A percentile compares a stretch with the other conserved stretches of the same genome.
These are phyloP conservation scores for Emmelina monodactyla DNA, from an alignment of 2,888 invertebrate genomes.

Conservation along the genomic window DNA sequence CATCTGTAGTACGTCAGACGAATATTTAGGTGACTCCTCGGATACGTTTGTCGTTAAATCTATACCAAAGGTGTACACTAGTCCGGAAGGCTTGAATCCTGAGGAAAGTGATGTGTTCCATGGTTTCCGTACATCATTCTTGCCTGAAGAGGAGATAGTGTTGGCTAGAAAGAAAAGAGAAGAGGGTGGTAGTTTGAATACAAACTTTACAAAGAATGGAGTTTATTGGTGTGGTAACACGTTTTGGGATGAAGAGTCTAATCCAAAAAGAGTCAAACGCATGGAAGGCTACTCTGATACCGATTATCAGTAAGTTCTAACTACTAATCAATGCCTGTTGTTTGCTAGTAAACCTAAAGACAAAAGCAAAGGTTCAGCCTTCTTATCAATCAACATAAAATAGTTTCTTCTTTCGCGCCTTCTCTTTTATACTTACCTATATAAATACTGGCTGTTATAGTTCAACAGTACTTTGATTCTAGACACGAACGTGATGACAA, in stretches of 20 bases:
- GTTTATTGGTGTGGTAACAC: too few species aligned
- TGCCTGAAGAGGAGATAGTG: conserved; percentile 61
- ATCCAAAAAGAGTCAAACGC: conserved; percentile 40
- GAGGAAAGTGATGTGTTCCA: conserved; percentile 68
- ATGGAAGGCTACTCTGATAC: conserved; percentile 34
- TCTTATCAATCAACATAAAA: too few species aligned
- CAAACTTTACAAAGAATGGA: too few species aligned
- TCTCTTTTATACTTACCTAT: too few species aligned
- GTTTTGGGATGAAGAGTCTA: too few species aligned
- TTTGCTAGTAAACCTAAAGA: not conserved
- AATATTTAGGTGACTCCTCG: conserved; percentile 37
- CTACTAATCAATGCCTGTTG: conserved; percentile 4
- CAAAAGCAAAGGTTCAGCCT: too few species aligned
- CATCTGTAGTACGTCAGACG: conserved; percentile 26
- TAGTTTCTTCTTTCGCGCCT: too few species aligned
- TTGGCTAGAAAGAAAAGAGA: conserved; percentile 25
- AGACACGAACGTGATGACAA: too few species aligned
- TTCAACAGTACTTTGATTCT: too few species aligned
- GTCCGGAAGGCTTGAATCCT: conserved; percentile 44
- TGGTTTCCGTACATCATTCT: conserved; percentile 70
- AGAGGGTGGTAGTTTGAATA: too few species aligned
- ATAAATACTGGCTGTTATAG: too few species aligned
- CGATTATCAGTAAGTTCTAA: conserved; percentile 36
- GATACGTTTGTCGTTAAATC: conserved; percentile 40
- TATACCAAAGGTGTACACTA: conserved; percentile 41